Evolutionary conservation across 2,797 vertebrate genomes (phyloP).

Genomic region (Bovichtus variegatus): DNA sequence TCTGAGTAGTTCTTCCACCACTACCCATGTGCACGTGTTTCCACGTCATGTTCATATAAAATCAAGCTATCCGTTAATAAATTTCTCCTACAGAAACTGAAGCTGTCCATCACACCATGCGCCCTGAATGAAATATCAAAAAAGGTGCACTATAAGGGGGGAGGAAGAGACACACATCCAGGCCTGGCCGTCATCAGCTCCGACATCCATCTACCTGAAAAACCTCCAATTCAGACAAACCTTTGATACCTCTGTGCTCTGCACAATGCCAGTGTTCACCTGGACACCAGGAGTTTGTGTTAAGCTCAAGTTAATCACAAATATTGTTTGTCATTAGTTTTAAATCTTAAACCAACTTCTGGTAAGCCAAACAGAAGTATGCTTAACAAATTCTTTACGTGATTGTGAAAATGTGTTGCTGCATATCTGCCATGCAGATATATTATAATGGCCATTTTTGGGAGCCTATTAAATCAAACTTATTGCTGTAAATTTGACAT

Average conservation of each 20-base stretch:
- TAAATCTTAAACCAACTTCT: constrained; percentile 18
- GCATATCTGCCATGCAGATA: constrained; percentile 51
- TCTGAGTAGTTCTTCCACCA: too few species aligned
- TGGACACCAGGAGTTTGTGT: neutral
- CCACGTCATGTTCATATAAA: neutral
- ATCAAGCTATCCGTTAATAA: neutral
- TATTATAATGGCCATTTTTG: constrained; percentile 22
- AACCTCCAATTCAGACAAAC: constrained; percentile 61
- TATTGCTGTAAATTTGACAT: constrained; percentile 2
- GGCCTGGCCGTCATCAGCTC: constrained; percentile 53
- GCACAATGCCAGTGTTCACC: constrained; percentile 6
- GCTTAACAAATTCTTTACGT: constrained; percentile 15
- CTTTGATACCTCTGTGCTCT: constrained; percentile 57
- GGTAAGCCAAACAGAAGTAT: constrained; percentile 13
- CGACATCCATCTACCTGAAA: constrained; percentile 43
- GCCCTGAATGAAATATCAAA: constrained; percentile 68
- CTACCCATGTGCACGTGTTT: neutral
- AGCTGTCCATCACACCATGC: constrained; percentile 78
- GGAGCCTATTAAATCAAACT: constrained; percentile 3
- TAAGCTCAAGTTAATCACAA: constrained; percentile 33
- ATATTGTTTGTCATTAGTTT: constrained; percentile 1
- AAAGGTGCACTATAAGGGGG: constrained; percentile 66
- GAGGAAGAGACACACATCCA: constrained; percentile 29
- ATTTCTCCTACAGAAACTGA: constrained; percentile 76
- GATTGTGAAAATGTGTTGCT: constrained; percentile 29